A percentile compares a stretch with the other conserved stretches of the same genome.
phyloP scores from a whole-genome alignment of 2,797 vertebrate genomes.

The Leontocebus nigricollis region DNA sequence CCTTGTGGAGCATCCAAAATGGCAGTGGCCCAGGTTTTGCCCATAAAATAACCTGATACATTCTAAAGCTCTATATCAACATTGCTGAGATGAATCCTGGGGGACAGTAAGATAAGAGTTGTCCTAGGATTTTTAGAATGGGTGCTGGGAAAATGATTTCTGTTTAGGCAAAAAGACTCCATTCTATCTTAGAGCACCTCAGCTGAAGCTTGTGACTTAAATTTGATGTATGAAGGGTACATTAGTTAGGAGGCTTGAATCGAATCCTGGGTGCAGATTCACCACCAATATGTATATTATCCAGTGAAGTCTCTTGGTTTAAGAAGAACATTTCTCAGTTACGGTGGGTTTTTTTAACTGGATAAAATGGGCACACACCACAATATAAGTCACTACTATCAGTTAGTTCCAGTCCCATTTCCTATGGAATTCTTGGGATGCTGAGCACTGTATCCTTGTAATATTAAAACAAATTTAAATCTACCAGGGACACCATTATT shows the following conservation, averaged over 20 bases:
- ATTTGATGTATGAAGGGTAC: background rate
- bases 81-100: background rate
- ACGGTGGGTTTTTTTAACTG: background rate
- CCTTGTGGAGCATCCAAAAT: background rate
- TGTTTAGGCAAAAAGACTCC: background rate
- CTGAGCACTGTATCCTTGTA: background rate
- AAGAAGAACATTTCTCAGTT: background rate
- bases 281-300: background rate
- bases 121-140: background rate
- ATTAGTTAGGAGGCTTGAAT: background rate
- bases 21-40: background rate
- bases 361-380: background rate
- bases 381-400: background rate
- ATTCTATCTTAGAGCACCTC: background rate
- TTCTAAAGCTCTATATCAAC: background rate
- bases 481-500: background rate
- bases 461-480: conserved; percentile 2
- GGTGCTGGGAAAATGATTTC: background rate
- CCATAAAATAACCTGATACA: background rate
- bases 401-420: background rate
- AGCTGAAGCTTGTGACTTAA: background rate
- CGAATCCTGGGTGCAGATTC: background rate
- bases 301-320: background rate
- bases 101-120: background rate
- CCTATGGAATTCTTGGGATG: background rate